Base-by-base conservation (phyloP, 1,140 invertebrate species). In the Solenopsis fugax region DNA sequence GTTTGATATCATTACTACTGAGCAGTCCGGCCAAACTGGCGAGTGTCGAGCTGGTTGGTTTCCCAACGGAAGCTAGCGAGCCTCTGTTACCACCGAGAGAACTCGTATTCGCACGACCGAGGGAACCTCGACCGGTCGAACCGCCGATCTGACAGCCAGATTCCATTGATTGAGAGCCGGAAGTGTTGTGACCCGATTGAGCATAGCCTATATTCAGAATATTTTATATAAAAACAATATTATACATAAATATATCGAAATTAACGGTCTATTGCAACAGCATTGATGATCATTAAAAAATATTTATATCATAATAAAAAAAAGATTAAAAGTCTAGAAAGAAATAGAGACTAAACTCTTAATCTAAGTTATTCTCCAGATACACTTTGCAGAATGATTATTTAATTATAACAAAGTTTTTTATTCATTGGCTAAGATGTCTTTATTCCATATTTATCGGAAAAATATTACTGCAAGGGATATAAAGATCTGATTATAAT, bases 11-110 rank as follows among this genome's bases (percentile, higher is more conserved):
- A 50, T 80, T 93, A 84, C 91, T 96, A 92, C 94, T 96, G 21
- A 97, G 95, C 13, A 98, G 94, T 29, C 97, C 97, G 7, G 98
- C 97, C 18, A 98, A 95, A 90, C 97, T 98, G 1, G 97, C 97
- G 41, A 98, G 95, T 0, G 98, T 98, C 0, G 97, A 97, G 50
- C 97, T 97, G 3, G 97, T 97, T 9, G 98, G 98, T 93, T 98
- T 98, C 12, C 98, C 97, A 45, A 97, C 96, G 2, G 97, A 97
- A 0, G 97, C 97, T 16, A 98, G 94, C 87, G 97, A 98, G 4
- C 97, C 97, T 60, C 98, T 96, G 86, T 98, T 98, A 21, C 97
- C 97, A 75, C 96, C 96, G 92, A 96, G 88, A 52, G 95, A 95
- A 13, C 94, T 94, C 6, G 95, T 94, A 84, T 95, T 95, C 6